A percentile compares a stretch with the other conserved stretches of the same genome.
Conservation (phyloP, 2,888 invertebrate genomes). For the Agriotes lineatus region DNA sequence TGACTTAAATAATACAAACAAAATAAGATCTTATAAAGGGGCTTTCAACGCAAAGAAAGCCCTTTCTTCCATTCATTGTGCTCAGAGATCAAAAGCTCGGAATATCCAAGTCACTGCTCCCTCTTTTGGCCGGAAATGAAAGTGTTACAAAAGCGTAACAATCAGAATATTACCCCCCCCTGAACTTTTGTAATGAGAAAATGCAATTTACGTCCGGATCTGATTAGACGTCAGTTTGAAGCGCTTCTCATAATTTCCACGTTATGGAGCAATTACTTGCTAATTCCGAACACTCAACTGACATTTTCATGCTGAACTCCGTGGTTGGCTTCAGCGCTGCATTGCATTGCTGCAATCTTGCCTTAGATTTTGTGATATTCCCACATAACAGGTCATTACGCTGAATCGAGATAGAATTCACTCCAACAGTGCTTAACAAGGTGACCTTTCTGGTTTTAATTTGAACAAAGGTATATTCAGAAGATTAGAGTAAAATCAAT, state of each 20-base stretch:
- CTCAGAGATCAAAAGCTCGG: constrained; percentile 54
- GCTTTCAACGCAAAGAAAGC: constrained; percentile 49
- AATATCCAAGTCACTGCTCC: constrained; percentile 53
- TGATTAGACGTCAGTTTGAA: constrained; percentile 56
- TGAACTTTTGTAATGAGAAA: constrained; percentile 60
- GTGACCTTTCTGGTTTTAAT: too few relatives aligned
- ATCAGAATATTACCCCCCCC: constrained; percentile 56
- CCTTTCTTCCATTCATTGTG: constrained; percentile 52
- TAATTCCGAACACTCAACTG: constrained; percentile 49
- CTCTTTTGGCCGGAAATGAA: constrained; percentile 57
- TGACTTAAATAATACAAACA: constrained; percentile 55
- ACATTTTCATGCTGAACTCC: constrained; percentile 35
- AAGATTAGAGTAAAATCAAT: too few relatives aligned
- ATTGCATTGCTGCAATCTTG: too few relatives aligned
- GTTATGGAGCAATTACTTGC: constrained; percentile 55
- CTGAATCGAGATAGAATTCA: too few relatives aligned
- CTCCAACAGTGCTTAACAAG: too few relatives aligned
- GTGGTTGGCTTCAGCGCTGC: too few relatives aligned
- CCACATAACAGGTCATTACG: too few relatives aligned
- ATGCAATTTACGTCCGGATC: constrained; percentile 60
- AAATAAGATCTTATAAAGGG: constrained; percentile 54
- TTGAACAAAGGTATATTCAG: too few relatives aligned
- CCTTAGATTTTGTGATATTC: too few relatives aligned
- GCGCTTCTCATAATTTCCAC: constrained; percentile 52
- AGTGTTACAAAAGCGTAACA: constrained; percentile 60